Percentiles rank a stretch among this genome's conserved stretches.
These are phyloP conservation scores for Pollenia griseotomentosa DNA, from an alignment of 2,888 invertebrate species.

Conservation along the genomic window DNA sequence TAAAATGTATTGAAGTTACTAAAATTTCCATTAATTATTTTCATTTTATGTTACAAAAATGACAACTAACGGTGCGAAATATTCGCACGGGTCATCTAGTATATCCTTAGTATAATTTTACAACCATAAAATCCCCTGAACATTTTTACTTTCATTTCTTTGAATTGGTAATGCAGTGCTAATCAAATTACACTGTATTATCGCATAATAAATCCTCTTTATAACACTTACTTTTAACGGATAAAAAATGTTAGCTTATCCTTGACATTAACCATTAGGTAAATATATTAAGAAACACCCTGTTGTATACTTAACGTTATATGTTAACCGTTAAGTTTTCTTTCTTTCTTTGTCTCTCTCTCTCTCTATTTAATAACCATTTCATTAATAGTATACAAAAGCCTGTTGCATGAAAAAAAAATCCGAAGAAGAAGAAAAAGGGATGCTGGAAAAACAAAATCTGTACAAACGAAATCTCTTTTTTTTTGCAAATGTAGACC, in stretches of 20 bases:
- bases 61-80: too few relatives aligned
- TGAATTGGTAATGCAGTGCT: too few relatives aligned
- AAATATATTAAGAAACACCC: neutral
- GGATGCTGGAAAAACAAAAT: constrained; percentile 59
- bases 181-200: too few relatives aligned
- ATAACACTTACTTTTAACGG: neutral
- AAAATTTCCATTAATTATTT: too few relatives aligned
- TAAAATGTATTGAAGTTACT: too few relatives aligned
- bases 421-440: constrained; percentile 17
- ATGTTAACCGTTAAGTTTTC: constrained; percentile 26
- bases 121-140: too few relatives aligned
- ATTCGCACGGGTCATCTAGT: too few relatives aligned
- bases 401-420: constrained; percentile 59
- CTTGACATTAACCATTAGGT: neutral
- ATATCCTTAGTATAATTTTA: too few relatives aligned
- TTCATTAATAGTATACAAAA: constrained; percentile 23
- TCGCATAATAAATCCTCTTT: neutral
- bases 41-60: too few relatives aligned
- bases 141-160: too few relatives aligned
- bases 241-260: neutral
- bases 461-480: constrained; percentile 41
- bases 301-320: neutral
- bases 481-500: constrained; percentile 26
- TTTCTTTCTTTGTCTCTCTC: neutral
- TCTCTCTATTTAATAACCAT: neutral